Evolutionary conservation across 2,113 vertebrate genomes (phyloP).

Genomic region (Plotosus lineatus): DNA sequence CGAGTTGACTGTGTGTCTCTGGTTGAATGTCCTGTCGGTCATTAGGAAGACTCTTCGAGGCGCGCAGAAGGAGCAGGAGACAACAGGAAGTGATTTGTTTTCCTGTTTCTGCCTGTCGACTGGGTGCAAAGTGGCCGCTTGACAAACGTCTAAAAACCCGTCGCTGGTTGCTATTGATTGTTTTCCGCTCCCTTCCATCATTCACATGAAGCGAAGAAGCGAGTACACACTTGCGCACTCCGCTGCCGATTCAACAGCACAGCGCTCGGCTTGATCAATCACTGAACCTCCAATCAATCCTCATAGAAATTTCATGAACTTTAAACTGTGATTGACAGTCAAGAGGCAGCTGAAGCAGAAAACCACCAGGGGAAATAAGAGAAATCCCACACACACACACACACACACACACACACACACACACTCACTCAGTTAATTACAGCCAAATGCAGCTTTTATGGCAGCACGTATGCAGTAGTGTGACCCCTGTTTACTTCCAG

Average conservation of each 20-base stretch:
- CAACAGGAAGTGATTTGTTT: constrained; percentile 62
- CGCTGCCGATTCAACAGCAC: constrained; percentile 48
- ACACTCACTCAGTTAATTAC: constrained; percentile 56
- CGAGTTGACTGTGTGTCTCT: constrained; percentile 42
- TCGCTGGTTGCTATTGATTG: constrained; percentile 55
- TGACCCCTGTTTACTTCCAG: constrained; percentile 52
- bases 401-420: constrained; percentile 45
- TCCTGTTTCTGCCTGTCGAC: constrained; percentile 55
- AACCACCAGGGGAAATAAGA: constrained; percentile 57
- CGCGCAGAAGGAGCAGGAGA: constrained; percentile 47
- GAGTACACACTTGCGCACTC: background rate
- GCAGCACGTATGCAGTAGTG: constrained; percentile 45
- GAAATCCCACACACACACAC: constrained; percentile 37
- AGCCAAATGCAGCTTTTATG: constrained; percentile 25
- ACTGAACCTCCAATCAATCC: constrained; percentile 63
- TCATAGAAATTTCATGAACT: constrained; percentile 78
- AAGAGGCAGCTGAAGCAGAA: constrained; percentile 45
- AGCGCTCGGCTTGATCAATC: constrained; percentile 64
- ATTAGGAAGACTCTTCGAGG: constrained; percentile 40
- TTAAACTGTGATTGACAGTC: constrained; percentile 73
- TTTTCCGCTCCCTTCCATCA: background rate
- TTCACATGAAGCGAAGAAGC: background rate
- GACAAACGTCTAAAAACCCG: constrained; percentile 53
- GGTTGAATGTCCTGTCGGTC: constrained; percentile 49
- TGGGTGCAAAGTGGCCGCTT: constrained; percentile 50